Conservation (phyloP, 2,113 vertebrate genomes). For the Pholis gunnellus region DNA sequence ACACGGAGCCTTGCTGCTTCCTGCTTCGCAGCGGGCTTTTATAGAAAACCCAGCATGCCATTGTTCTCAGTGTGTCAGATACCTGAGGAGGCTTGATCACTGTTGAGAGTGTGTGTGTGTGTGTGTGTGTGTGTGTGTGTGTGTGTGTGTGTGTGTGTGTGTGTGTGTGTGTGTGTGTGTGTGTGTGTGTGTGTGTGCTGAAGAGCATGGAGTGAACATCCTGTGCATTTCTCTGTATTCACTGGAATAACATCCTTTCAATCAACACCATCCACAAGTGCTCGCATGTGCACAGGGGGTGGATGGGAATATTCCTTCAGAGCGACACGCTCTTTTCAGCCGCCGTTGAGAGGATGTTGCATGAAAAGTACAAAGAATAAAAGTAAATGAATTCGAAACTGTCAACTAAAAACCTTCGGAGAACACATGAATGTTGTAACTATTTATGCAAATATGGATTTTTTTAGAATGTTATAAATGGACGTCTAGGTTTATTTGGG, state of each 20-base stretch:
- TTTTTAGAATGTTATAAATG: neutral
- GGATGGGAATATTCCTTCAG: constrained; percentile 50
- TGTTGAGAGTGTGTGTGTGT: constrained; percentile 14
- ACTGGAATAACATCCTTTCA: constrained; percentile 74
- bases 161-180: constrained; percentile 36
- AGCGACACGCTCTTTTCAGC: neutral
- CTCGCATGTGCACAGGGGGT: constrained; percentile 14
- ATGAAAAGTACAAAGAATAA: neutral
- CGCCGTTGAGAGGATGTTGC: neutral
- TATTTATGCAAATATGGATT: neutral
- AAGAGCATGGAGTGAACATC: constrained; percentile 72
- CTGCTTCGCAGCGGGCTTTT: constrained; percentile 61
- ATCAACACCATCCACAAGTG: constrained; percentile 79
- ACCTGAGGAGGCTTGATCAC: constrained; percentile 59
- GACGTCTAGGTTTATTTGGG: neutral
- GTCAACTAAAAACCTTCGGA: neutral
- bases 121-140: constrained; percentile 19
- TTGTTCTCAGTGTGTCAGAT: constrained; percentile 63
- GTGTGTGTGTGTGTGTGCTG: constrained; percentile 3
- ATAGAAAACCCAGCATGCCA: constrained; percentile 58
- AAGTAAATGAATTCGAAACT: neutral
- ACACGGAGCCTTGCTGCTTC: constrained; percentile 49
- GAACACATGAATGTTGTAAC: neutral
- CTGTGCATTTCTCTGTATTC: constrained; percentile 72
- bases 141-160: constrained; percentile 32